These are phyloP conservation scores for Drosophila funebris DNA, from an alignment of 1,140 invertebrate species.

Conservation along the genomic window DNA sequence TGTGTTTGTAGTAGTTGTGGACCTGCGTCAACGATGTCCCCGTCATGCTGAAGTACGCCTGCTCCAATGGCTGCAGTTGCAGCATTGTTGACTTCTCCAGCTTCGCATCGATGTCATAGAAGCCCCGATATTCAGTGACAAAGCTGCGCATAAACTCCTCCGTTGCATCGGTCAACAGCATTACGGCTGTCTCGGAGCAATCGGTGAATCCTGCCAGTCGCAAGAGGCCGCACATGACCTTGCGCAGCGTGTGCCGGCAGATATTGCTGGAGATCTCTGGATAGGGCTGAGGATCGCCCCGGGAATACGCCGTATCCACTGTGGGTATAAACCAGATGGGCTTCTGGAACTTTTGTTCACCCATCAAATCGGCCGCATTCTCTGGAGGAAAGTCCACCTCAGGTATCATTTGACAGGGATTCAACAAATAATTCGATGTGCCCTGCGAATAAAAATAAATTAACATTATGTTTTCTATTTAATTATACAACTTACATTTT, in stretches of 20 bases:
- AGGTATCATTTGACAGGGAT: slow-evolving; percentile 83
- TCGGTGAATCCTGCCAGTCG: slow-evolving; percentile 78
- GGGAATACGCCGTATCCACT: slow-evolving; percentile 63
- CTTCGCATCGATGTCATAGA: slow-evolving; percentile 38
- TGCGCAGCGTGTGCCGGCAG: slow-evolving; percentile 62
- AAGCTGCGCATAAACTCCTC: slow-evolving; percentile 75
- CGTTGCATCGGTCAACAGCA: slow-evolving; percentile 69
- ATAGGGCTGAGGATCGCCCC: slow-evolving; percentile 64
- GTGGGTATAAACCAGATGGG: slow-evolving; percentile 82
- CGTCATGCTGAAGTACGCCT: slow-evolving; percentile 64
- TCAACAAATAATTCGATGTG: slow-evolving; percentile 73
- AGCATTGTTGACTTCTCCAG: slow-evolving; percentile 43
- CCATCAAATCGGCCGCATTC: slow-evolving; percentile 75
- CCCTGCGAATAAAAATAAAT: slow-evolving; percentile 44
- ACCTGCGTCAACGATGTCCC: slow-evolving; percentile 72
- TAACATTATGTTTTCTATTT: no score
- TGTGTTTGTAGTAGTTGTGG: slow-evolving; percentile 83
- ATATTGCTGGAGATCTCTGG: slow-evolving; percentile 59
- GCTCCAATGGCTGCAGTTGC: slow-evolving; percentile 63
- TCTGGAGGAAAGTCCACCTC: slow-evolving; percentile 81
- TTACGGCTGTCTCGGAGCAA: slow-evolving; percentile 72
- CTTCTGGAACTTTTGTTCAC: slow-evolving; percentile 77
- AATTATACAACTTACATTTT: slow-evolving; percentile 66
- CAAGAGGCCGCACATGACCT: slow-evolving; percentile 75
- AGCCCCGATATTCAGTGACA: slow-evolving; percentile 54